Evolutionary conservation across 2,113 vertebrate genomes (phyloP), one percentile per base, ranked within the genome.

Genomic region (Petrocephalus zakoni): DNA sequence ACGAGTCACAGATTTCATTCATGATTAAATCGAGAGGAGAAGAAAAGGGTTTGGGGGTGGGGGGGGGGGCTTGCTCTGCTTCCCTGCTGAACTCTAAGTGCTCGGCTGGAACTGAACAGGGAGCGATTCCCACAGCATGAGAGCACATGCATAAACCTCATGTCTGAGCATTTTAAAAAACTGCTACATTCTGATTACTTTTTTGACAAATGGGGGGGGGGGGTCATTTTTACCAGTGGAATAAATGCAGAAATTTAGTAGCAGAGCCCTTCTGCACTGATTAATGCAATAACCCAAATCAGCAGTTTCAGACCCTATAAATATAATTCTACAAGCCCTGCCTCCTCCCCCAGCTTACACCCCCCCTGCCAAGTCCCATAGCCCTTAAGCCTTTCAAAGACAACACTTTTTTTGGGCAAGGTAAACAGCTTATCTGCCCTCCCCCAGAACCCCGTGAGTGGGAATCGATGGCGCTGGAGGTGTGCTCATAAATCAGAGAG

Each of bases 1-100:
- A 84, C 56, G 78, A 83, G 89, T 61, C 78, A 84, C 5, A 42
- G 13, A 25, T 83, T 87, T 82, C 42, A 88, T 42, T 78, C 72
- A 89, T 86, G 56, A 64, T 89, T 68, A 68, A 68, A 68, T 13
- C 3, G 25, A n/a, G 61, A 29, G 11, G 61, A 64, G 61, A 68
- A 68, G n/a, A 68, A 68, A 29, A 64, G n/a, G 10, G 1, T 11
- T 42, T 42, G 42, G 42, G 42, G 42, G 42, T 3, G 42, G 42
- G 42, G 42, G 42, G 42, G 42, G n/a, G n/a, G n/a, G n/a, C n/a
- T n/a, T 47, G 47, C 47, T 8, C 5, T 5, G 8, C 47, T 49
- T 55, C 29, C 68, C 5, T 37, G 34, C 34, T 19, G 34, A 19
- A 78, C 29, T 78, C 5, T 78, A 15, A 6, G 10, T 6, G 15